A percentile compares a stretch with the other conserved stretches of the same genome.
These are phyloP conservation scores for Sebastes cheni DNA, from an alignment of 2,797 vertebrate species.

Conservation along the genomic window DNA sequence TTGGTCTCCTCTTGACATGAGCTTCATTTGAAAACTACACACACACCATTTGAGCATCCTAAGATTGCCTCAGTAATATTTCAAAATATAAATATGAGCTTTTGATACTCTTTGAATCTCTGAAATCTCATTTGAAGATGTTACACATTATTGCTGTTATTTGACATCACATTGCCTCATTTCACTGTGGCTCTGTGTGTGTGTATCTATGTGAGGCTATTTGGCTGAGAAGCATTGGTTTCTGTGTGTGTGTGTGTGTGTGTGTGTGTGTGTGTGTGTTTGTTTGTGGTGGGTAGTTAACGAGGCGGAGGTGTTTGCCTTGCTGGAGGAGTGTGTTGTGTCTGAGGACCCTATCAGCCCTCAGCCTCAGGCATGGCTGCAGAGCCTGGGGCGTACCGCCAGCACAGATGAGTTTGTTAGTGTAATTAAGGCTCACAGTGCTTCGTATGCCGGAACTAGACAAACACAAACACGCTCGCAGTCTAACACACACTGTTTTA, in stretches of 20 bases:
- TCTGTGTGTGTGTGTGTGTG: constrained; percentile 37
- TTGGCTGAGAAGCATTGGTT: constrained; percentile 39
- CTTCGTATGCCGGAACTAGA: constrained; percentile 56
- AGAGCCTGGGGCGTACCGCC: constrained; percentile 76
- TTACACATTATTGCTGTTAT: constrained; percentile 74
- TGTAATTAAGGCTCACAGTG: constrained; percentile 82
- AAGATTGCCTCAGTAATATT: constrained; percentile 4
- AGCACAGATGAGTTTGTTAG: constrained; percentile 83
- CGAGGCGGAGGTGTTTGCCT: constrained; percentile 77
- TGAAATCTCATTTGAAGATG: constrained; percentile 64
- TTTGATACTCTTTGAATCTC: constrained; percentile 30
- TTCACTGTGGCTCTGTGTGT: constrained; percentile 35
- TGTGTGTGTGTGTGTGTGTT: constrained; percentile 69
- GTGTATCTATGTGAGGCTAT: constrained; percentile 39
- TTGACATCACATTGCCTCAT: constrained; percentile 78
- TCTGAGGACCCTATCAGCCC: constrained; percentile 84
- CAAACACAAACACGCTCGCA: constrained; percentile 49
- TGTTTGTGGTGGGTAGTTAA: constrained; percentile 75
- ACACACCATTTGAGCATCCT: background rate
- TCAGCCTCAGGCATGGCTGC: constrained; percentile 81
- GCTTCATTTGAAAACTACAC: background rate
- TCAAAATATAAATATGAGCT: constrained; percentile 30
- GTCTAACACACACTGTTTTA: constrained; percentile 52
- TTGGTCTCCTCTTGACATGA: background rate
- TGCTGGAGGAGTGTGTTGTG: constrained; percentile 76